Conservation (phyloP, 2,888 invertebrate genomes). For the Mythimna ferrago region DNA sequence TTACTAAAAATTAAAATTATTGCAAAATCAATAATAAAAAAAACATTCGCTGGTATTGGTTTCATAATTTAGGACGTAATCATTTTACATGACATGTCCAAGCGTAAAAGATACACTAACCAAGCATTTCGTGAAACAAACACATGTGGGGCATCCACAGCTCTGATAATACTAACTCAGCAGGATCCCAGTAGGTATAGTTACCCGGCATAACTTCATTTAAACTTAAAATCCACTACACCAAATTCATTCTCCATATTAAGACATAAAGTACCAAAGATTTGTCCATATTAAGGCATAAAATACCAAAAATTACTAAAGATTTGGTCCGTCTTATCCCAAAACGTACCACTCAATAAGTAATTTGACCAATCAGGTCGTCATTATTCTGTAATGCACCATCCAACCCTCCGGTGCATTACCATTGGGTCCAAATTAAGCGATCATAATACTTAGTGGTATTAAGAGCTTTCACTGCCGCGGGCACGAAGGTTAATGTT, state of each 20-base stretch:
- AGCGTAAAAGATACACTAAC: slow-evolving; percentile 14
- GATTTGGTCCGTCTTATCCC: slow-evolving; percentile 3
- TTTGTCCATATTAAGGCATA: not conserved
- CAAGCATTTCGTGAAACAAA: slow-evolving; percentile 8
- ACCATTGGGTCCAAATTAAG: slow-evolving; percentile 66
- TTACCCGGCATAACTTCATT: slow-evolving; percentile 30
- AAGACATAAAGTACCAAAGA: not conserved
- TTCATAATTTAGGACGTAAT: not conserved
- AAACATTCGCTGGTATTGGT: too few species aligned
- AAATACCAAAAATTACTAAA: slow-evolving; percentile 25
- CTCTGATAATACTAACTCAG: slow-evolving; percentile 45
- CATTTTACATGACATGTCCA: not conserved
- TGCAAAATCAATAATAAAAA: slow-evolving; percentile 5
- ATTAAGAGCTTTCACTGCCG: slow-evolving; percentile 64
- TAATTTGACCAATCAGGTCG: slow-evolving; percentile 32
- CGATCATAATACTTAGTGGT: slow-evolving; percentile 61
- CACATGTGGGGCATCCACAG: slow-evolving; percentile 28
- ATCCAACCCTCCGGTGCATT: slow-evolving; percentile 41
- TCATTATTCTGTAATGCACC: slow-evolving; percentile 39
- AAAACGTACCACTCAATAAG: slow-evolving; percentile 13
- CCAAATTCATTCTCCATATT: not conserved
- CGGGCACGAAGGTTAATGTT: slow-evolving; percentile 53
- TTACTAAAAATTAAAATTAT: not conserved
- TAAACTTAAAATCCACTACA: slow-evolving; percentile 31
- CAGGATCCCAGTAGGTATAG: slow-evolving; percentile 39